Evolutionary conservation across 1,140 invertebrate species (phyloP).

Genomic region (Habropoda laboriosa): DNA sequence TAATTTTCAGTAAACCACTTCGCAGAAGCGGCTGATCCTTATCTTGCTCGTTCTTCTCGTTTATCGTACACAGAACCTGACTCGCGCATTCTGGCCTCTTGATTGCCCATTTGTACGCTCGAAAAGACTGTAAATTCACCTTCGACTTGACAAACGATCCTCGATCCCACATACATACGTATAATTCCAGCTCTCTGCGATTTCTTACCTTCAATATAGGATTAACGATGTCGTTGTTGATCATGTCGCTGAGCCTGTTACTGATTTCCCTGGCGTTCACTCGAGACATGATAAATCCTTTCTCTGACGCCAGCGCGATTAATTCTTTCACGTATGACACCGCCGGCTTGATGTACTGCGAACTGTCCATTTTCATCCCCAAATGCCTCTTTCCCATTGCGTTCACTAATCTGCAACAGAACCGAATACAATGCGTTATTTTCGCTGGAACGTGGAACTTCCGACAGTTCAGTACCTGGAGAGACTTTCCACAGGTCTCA

Average conservation of each 20-base stretch:
- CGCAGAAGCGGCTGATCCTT: slow-evolving; percentile 82
- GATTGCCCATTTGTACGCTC: slow-evolving; percentile 88
- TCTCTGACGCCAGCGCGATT: slow-evolving; percentile 85
- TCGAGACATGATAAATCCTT: slow-evolving; percentile 84
- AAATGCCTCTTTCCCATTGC: slow-evolving; percentile 87
- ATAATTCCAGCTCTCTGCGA: fast-evolving
- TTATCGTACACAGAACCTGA: slow-evolving; percentile 89
- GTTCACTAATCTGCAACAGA: slow-evolving; percentile 85
- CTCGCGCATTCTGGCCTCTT: slow-evolving; percentile 87
- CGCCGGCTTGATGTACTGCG: slow-evolving; percentile 88
- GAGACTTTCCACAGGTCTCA: slow-evolving; percentile 86
- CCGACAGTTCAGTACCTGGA: slow-evolving; percentile 74
- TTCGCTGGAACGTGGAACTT: no score
- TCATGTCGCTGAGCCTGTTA: slow-evolving; percentile 88
- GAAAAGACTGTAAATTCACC: slow-evolving; percentile 80
- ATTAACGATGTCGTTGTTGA: slow-evolving; percentile 84
- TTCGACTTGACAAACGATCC: background rate
- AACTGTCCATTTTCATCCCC: slow-evolving; percentile 87
- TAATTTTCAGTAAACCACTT: slow-evolving; percentile 86
- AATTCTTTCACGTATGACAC: slow-evolving; percentile 87
- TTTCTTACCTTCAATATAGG: slow-evolving; percentile 9
- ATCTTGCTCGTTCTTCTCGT: slow-evolving; percentile 80
- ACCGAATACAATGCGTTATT: no score
- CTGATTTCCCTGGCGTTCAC: slow-evolving; percentile 86
- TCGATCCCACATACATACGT: background rate